Evolutionary conservation across 2,113 vertebrate species (phyloP).

Genomic region (Anthoscopus minutus): DNA sequence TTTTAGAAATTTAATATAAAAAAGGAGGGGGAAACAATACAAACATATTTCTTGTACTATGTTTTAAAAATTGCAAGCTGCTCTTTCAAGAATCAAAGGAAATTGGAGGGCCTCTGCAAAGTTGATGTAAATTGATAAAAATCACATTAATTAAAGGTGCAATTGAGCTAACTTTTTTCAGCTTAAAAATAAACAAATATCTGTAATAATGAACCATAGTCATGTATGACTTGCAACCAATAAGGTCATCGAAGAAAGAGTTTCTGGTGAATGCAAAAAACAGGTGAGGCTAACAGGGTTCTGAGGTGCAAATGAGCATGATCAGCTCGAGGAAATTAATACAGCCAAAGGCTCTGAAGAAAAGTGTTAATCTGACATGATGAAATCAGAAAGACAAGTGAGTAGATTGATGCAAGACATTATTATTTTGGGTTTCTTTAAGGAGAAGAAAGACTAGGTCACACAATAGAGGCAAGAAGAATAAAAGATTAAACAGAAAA

Average conservation of each 20-base stretch:
- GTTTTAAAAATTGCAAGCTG: background rate
- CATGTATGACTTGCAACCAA: background rate
- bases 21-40: fast-evolving
- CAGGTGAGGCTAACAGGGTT: background rate
- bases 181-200: background rate
- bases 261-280: background rate
- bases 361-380: background rate
- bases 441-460: background rate
- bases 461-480: background rate
- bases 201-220: background rate
- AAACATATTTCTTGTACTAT: background rate
- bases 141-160: background rate
- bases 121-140: background rate
- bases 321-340: background rate
- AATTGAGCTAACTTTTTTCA: background rate
- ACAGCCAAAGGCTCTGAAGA: background rate
- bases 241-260: background rate
- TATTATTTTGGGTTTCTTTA: background rate
- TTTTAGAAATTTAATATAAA: background rate
- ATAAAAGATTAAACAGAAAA: background rate
- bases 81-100: background rate
- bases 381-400: background rate
- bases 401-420: background rate
- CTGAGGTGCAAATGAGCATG: background rate
- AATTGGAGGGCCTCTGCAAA: background rate